Evolutionary conservation across 2,113 vertebrate genomes (phyloP).

Genomic region (Anser brachyrhynchus): DNA sequence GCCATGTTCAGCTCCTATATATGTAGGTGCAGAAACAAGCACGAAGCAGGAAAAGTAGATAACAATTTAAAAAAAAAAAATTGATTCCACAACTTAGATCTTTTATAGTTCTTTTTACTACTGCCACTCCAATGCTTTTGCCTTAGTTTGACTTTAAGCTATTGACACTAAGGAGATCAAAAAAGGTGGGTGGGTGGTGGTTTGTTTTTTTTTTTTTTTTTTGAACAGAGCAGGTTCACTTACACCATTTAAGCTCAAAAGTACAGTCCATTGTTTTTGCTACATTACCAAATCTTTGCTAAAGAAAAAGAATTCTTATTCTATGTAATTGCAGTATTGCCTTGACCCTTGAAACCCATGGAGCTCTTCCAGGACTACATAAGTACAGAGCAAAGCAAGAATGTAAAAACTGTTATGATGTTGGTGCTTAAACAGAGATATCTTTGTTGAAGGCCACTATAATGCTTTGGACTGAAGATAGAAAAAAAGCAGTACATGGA

Average conservation of each 20-base stretch:
- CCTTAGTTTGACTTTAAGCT: not conserved
- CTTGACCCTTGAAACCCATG: not conserved
- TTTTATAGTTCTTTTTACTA: not conserved
- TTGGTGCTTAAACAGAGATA: not conserved
- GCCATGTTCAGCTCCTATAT: not conserved
- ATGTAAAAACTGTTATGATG: not conserved
- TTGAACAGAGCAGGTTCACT: not conserved
- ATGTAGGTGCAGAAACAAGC: not conserved
- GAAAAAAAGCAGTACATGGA: not conserved
- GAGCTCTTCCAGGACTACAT: not conserved
- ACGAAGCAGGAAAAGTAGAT: not conserved
- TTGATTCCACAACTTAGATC: not conserved
- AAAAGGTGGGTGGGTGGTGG: not conserved
- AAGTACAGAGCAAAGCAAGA: not conserved
- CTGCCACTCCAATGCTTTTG: not conserved
- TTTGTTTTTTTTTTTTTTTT: not conserved
- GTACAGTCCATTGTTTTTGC: constrained; percentile 1
- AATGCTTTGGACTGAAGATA: not conserved
- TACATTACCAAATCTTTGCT: not conserved
- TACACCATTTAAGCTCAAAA: not conserved
- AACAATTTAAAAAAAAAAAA: not conserved
- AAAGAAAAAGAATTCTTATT: constrained; percentile 27
- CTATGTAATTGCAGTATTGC: not conserved
- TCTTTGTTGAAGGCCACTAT: not conserved
- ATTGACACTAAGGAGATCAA: not conserved